These are phyloP conservation scores for Psilanteris sp. DNA, from an alignment of 1,140 invertebrate genomes.

Conservation along the genomic window DNA sequence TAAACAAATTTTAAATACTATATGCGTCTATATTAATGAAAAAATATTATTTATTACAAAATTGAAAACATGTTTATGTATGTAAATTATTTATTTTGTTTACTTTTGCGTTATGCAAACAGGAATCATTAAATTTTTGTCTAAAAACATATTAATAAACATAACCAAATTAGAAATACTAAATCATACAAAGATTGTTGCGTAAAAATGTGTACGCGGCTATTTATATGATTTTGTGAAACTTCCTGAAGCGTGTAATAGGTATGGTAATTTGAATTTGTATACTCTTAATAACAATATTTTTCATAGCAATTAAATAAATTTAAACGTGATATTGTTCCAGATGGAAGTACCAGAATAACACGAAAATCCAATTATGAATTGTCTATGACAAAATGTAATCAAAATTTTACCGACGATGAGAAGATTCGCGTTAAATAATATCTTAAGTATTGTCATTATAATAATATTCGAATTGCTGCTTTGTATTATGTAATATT, in stretches of 20 bases:
- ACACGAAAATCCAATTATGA: slow-evolving; percentile 6
- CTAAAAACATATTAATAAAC: no score
- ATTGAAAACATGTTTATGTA: no score
- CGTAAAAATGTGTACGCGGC: no score
- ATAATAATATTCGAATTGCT: not conserved
- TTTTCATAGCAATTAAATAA: slow-evolving; percentile 8
- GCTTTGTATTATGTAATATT: not conserved
- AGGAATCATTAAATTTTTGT: no score
- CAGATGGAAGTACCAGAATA: not conserved
- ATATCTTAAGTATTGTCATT: not conserved
- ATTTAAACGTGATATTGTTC: not conserved
- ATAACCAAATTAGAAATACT: no score
- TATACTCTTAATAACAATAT: not conserved
- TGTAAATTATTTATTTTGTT: no score
- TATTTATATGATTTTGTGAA: slow-evolving; percentile 1
- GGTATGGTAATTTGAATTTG: not conserved
- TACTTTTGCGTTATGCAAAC: no score
- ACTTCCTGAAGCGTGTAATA: not conserved
- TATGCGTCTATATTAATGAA: no score
- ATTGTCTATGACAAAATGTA: slow-evolving; percentile 3
- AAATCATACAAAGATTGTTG: no score
- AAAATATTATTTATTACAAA: no score
- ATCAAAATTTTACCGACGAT: not conserved
- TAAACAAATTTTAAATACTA: no score
- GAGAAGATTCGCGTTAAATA: not conserved